phyloP scores from a whole-genome alignment of 2,113 vertebrate genomes.

The Eretmodus cyanostictus region DNA sequence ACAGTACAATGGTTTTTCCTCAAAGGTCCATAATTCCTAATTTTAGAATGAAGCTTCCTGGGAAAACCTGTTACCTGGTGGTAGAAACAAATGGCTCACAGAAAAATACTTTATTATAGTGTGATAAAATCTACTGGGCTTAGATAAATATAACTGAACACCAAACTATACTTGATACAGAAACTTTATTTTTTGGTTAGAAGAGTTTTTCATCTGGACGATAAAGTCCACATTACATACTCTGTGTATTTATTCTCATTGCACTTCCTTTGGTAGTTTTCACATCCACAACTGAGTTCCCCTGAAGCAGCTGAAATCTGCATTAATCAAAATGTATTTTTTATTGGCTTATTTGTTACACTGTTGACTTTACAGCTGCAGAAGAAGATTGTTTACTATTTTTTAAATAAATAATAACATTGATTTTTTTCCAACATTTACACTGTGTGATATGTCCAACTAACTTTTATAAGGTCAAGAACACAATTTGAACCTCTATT shows the following conservation, averaged over 20 bases:
- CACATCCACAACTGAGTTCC: neutral
- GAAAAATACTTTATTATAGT: neutral
- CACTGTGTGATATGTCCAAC: neutral
- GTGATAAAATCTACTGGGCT: neutral
- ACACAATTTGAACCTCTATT: neutral
- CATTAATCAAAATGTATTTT: neutral
- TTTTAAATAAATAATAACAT: neutral
- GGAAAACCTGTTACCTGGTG: neutral
- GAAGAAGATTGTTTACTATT: neutral
- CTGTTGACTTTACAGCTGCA: neutral
- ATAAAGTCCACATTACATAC: neutral
- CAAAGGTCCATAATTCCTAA: neutral
- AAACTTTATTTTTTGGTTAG: neutral
- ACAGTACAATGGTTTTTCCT: neutral
- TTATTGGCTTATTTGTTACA: neutral
- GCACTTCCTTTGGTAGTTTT: neutral
- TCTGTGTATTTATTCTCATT: neutral
- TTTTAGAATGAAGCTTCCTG: neutral
- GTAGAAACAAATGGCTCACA: neutral
- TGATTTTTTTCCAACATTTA: neutral
- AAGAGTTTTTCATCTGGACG: neutral
- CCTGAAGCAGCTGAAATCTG: neutral
- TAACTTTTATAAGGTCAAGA: neutral
- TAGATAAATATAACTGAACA: neutral
- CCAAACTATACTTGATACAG: neutral